phyloP scores from a whole-genome alignment of 2,113 vertebrate species.

The Vombatus ursinus region DNA sequence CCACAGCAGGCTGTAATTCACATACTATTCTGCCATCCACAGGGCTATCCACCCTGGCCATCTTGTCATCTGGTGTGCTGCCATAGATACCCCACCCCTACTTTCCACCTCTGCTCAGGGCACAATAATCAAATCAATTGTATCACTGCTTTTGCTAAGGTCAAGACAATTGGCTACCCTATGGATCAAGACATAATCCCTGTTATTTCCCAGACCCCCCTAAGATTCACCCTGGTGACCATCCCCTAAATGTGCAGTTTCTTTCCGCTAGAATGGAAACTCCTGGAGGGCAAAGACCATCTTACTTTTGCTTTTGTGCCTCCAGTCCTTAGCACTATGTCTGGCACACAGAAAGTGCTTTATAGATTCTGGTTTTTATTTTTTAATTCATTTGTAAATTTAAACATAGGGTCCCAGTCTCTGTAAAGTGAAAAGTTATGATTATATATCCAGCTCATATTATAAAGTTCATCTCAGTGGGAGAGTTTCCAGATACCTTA shows the following conservation, averaged over 20 bases:
- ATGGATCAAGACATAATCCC: neutral
- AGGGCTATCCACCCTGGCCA: too few relatives aligned
- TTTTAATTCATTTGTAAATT: neutral
- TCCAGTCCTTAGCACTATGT: neutral
- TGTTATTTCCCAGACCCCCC: neutral
- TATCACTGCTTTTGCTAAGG: neutral
- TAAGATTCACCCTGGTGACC: neutral
- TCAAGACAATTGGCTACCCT: neutral
- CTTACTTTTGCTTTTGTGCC: neutral
- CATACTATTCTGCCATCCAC: neutral
- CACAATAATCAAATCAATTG: neutral
- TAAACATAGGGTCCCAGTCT: neutral
- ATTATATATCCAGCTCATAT: neutral
- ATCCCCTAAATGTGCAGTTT: neutral
- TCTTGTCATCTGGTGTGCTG: neutral
- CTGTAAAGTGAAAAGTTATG: neutral
- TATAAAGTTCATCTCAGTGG: neutral
- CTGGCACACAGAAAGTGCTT: neutral
- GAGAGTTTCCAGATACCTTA: neutral
- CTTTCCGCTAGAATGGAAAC: neutral
- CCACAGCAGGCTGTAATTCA: neutral
- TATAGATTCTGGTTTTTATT: neutral
- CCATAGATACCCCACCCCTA: neutral
- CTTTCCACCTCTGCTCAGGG: neutral
- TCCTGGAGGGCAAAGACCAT: neutral